phyloP scores from a whole-genome alignment of 2,797 vertebrate species.

The Nyctibius grandis region DNA sequence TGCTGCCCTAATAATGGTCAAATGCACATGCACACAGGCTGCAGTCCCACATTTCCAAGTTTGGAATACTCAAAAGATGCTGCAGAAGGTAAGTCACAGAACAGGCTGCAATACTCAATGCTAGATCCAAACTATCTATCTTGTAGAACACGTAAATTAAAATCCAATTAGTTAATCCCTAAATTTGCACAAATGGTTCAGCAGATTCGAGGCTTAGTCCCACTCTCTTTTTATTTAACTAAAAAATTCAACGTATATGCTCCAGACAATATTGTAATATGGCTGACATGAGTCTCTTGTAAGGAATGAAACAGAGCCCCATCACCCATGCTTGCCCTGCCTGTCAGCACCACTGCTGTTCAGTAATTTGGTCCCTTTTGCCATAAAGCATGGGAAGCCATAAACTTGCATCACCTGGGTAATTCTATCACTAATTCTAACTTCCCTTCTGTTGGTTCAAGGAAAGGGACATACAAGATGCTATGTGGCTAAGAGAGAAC shows the following conservation, averaged over 20 bases:
- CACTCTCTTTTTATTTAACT: neutral
- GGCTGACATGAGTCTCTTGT: neutral
- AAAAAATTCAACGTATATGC: neutral
- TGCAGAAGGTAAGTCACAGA: neutral
- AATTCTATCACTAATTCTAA: neutral
- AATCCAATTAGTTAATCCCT: neutral
- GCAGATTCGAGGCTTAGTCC: neutral
- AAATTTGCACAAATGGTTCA: neutral
- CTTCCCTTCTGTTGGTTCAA: neutral
- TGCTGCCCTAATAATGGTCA: neutral
- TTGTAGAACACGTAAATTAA: neutral
- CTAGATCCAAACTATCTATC: neutral
- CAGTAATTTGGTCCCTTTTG: neutral
- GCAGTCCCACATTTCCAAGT: neutral
- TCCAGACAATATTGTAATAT: neutral
- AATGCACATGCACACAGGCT: accelerated
- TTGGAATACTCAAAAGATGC: neutral
- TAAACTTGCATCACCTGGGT: neutral
- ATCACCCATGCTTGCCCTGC: neutral
- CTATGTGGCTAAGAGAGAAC: neutral
- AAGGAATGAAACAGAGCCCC: neutral
- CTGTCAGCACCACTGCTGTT: neutral
- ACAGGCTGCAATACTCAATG: neutral
- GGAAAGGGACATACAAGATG: neutral
- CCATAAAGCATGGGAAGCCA: neutral